Percentiles rank a stretch among this genome's conserved stretches.
These are phyloP conservation scores for Ochotona curzoniae DNA, from an alignment of 2,113 vertebrate species.

Conservation along the genomic window DNA sequence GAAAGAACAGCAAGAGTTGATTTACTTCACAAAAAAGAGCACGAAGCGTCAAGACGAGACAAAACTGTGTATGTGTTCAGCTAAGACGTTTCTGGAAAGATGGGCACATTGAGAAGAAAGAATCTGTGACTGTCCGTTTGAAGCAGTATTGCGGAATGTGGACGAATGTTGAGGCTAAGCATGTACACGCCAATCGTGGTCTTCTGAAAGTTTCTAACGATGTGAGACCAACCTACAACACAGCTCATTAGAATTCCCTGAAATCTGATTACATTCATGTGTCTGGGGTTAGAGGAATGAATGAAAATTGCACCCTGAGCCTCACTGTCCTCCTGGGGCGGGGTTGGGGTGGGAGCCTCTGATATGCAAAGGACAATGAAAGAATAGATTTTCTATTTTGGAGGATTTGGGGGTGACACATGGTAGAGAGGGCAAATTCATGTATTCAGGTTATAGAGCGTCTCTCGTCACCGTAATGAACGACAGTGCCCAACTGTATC, in stretches of 20 bases:
- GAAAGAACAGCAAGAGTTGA: neutral
- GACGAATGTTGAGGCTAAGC: constrained; percentile 51
- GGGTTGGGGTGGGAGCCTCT: neutral
- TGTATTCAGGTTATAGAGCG: neutral
- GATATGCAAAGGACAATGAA: constrained; percentile 3
- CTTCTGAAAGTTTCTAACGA: constrained; percentile 43
- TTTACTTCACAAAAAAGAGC: neutral
- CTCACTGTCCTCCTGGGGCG: neutral
- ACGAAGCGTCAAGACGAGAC: neutral
- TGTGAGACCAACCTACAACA: constrained; percentile 56
- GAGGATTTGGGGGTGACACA: neutral
- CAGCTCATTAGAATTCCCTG: constrained; percentile 55
- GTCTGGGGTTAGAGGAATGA: constrained; percentile 59
- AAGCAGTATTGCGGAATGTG: constrained; percentile 53
- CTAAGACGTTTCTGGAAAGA: constrained; percentile 26
- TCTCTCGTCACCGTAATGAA: constrained; percentile 22
- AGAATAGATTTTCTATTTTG: neutral
- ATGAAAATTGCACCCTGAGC: constrained; percentile 21
- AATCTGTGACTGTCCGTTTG: neutral
- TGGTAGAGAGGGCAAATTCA: neutral
- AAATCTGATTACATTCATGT: constrained; percentile 50
- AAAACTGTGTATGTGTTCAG: neutral
- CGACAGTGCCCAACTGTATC: neutral
- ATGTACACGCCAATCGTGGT: constrained; percentile 57
- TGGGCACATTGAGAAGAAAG: constrained; percentile 21